Conservation (phyloP, 1,140 invertebrate species). For the Panagrolaimus sp. region DNA sequence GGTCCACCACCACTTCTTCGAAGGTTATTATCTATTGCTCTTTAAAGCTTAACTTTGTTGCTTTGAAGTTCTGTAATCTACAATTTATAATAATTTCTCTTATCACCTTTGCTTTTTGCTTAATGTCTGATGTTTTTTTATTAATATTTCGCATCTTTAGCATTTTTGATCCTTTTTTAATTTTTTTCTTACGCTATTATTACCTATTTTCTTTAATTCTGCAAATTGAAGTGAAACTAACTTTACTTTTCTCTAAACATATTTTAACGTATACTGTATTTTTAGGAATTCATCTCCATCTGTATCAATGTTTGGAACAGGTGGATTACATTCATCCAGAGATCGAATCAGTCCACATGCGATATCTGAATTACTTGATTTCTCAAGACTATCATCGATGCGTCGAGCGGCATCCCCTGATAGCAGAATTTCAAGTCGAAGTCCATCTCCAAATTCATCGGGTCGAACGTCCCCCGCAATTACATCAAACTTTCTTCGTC, state of each 20-base stretch:
- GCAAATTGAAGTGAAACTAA: no score
- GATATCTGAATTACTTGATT: slow-evolving; percentile 55
- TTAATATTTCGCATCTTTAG: no score
- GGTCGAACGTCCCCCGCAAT: slow-evolving; percentile 45
- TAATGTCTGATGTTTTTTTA: no score
- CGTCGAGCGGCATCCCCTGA: slow-evolving; percentile 40
- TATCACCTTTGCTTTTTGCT: no score
- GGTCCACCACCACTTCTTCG: not conserved
- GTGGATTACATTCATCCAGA: slow-evolving; percentile 32
- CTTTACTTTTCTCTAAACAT: no score
- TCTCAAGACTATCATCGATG: slow-evolving; percentile 48
- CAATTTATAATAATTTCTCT: no score
- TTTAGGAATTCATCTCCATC: slow-evolving; percentile 58
- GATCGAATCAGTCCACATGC: slow-evolving; percentile 56
- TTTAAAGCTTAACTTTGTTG: not conserved
- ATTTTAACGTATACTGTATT: slow-evolving; percentile 9
- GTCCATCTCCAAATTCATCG: slow-evolving; percentile 44
- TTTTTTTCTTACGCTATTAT: no score
- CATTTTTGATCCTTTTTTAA: no score
- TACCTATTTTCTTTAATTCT: no score
- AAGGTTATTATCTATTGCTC: slow-evolving; percentile 5
- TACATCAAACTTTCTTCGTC: slow-evolving; percentile 39
- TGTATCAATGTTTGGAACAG: slow-evolving; percentile 53
- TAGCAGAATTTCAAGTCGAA: slow-evolving; percentile 37
- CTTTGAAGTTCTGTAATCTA: not conserved